Conservation (phyloP, 2,113 vertebrate genomes). For the Gobio gobio region DNA sequence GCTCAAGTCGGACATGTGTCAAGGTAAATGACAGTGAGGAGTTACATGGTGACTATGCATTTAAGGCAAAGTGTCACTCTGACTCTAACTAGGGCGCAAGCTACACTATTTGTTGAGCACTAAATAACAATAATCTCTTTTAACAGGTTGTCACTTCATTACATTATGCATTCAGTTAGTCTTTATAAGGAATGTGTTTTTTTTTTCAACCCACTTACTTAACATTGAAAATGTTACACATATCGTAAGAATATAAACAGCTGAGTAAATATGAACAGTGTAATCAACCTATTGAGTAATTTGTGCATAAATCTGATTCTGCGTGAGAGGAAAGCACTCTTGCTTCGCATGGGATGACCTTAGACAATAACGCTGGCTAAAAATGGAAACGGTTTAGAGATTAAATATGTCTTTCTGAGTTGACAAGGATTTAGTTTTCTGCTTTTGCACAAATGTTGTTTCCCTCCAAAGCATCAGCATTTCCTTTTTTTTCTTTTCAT, state of each 20-base stretch:
- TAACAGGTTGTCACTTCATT: slow-evolving; percentile 40
- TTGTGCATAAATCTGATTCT: background rate
- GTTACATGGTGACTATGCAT: background rate
- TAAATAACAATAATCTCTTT: slow-evolving; percentile 33
- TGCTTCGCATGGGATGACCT: background rate
- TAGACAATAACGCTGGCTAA: slow-evolving; percentile 23
- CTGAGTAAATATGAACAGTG: background rate
- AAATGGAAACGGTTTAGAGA: slow-evolving; percentile 43
- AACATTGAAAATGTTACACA: background rate
- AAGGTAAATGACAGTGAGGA: slow-evolving; percentile 20
- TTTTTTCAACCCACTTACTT: background rate
- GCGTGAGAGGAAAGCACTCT: slow-evolving; percentile 5
- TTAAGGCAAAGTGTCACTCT: slow-evolving; percentile 37
- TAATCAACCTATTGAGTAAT: slow-evolving; percentile 16
- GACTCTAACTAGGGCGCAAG: slow-evolving; percentile 32
- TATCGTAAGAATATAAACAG: background rate
- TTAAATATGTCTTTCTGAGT: slow-evolving; percentile 48
- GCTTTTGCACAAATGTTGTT: slow-evolving; percentile 33
- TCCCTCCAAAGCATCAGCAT: background rate
- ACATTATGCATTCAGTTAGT: background rate
- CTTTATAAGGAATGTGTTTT: background rate
- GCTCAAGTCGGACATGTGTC: slow-evolving; percentile 31
- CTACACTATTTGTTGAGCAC: background rate
- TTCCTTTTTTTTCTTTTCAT: background rate
- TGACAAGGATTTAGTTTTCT: slow-evolving; percentile 44